Percentiles rank a stretch among this genome's conserved stretches.
These are phyloP conservation scores for Passerina amoena DNA, from an alignment of 2,113 vertebrate genomes.

Conservation along the genomic window DNA sequence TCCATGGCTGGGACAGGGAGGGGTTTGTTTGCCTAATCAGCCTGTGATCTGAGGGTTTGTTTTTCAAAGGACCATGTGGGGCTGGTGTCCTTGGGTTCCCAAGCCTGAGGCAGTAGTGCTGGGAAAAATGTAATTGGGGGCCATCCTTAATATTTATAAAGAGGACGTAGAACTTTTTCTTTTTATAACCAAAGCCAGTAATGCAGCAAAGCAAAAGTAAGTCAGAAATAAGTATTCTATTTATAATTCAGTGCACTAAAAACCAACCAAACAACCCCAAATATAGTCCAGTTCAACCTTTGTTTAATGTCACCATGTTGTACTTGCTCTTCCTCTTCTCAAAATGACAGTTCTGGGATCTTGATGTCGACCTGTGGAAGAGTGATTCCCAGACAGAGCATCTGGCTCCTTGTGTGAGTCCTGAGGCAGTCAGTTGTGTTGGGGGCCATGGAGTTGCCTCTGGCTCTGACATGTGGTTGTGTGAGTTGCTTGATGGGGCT, in stretches of 20 bases:
- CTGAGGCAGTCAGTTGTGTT: slow-evolving; percentile 21
- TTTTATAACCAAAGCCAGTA: background rate
- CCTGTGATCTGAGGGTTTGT: slow-evolving; percentile 38
- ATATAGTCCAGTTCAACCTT: background rate
- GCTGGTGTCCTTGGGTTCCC: background rate
- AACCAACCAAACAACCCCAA: background rate
- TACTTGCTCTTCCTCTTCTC: slow-evolving; percentile 6
- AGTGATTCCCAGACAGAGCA: slow-evolving; percentile 56
- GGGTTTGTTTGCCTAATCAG: slow-evolving; percentile 27
- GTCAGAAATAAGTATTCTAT: slow-evolving; percentile 26
- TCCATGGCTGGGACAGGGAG: slow-evolving; percentile 1
- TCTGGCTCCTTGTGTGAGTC: slow-evolving; percentile 60
- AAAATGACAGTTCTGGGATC: slow-evolving; percentile 59
- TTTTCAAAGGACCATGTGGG: slow-evolving; percentile 33
- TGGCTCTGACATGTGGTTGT: slow-evolving; percentile 36
- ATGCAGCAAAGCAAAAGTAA: background rate
- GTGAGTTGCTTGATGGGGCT: background rate
- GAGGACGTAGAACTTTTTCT: background rate
- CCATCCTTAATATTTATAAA: background rate
- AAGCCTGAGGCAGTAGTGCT: slow-evolving; percentile 40
- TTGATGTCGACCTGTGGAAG: slow-evolving; percentile 39
- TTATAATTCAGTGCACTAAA: background rate
- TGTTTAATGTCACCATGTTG: slow-evolving; percentile 16
- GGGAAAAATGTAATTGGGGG: background rate
- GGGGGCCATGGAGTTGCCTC: slow-evolving; percentile 30